Percentiles rank a stretch among this genome's conserved stretches.
These are phyloP conservation scores for Macropodus opercularis DNA, from an alignment of 2,797 vertebrate species.

Conservation along the genomic window DNA sequence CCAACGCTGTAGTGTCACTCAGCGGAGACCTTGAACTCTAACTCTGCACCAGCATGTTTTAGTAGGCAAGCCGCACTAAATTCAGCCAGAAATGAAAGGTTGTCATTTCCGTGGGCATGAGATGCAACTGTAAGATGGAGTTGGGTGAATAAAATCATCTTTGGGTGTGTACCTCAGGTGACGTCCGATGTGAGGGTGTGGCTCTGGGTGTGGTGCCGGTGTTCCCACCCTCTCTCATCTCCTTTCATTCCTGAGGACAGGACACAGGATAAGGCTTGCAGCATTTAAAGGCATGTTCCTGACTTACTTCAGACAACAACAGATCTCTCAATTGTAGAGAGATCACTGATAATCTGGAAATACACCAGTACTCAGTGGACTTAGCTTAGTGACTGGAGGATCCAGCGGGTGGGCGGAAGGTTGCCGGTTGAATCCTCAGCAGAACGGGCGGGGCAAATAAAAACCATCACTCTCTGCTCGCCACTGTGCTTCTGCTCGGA, in stretches of 20 bases:
- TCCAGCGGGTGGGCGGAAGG: too few relatives aligned
- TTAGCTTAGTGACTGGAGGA: too few relatives aligned
- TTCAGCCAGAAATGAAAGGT: neutral
- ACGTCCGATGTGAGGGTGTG: slow-evolving; percentile 38
- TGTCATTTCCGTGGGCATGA: neutral
- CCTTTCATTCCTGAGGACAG: slow-evolving; percentile 30
- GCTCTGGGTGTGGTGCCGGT: slow-evolving; percentile 20
- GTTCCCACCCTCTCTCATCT: slow-evolving; percentile 35
- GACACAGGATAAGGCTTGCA: slow-evolving; percentile 58
- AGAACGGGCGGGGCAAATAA: too few relatives aligned
- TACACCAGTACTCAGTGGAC: too few relatives aligned
- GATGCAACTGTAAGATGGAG: neutral
- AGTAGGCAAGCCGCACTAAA: neutral
- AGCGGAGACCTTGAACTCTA: slow-evolving; percentile 4
- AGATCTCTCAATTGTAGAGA: too few relatives aligned
- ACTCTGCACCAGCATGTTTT: neutral
- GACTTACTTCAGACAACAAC: too few relatives aligned
- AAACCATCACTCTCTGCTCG: too few relatives aligned
- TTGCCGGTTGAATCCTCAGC: too few relatives aligned
- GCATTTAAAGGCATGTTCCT: slow-evolving; percentile 3
- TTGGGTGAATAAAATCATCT: slow-evolving; percentile 3
- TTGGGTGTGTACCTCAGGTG: slow-evolving; percentile 41
- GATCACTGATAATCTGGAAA: too few relatives aligned
- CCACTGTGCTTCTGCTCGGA: too few relatives aligned
- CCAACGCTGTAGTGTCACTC: slow-evolving; percentile 4